Base-by-base conservation (phyloP, 2,888 invertebrate genomes). In the Cyclophora albipunctata region DNA sequence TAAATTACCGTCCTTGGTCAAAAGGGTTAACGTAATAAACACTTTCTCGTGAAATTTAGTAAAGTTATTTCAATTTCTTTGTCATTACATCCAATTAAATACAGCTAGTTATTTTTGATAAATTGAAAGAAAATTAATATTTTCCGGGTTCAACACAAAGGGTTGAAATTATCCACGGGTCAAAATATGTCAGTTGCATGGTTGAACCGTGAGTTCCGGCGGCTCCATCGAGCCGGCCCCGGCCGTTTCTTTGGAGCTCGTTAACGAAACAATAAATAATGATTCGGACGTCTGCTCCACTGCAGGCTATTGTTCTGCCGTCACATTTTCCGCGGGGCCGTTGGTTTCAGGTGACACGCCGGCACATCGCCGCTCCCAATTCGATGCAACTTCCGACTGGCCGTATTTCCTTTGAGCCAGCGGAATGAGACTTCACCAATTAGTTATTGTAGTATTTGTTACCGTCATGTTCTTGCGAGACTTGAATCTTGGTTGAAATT, bases 191-290 rank as follows among this genome's bases (percentile, higher is more conserved):
- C 55, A 61, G 60, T 50, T 62, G 66, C 63, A 66, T 73, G 72
- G 70, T 70, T 73, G 71, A 64, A 66, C 60, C 54, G 45, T 58
- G 50, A 54, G 65, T 64, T 66, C 69, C 66, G 69, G 64, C 50
- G 52, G 59, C 64, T 63, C 71, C 70, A 68, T 64, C 58, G 69
- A 66, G 69, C 68, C 67, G 66, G 71, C 69, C 74, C 73, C 73
- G 70, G 68, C 65, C 70, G 67, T 75, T 79, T 75, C 75, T 78
- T 71, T 74, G 71, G 65, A 69, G 79, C 81, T 84, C 82, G 83
- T 84, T 84, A 84, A 77, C 81, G 81, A 81, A 82, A 85, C 81
- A 82, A 85, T 84, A 84, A 83, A 82, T 82, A 84, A 84, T 83
- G 78, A 81, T 83, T 81, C 76, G 77, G 78, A 76, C 74, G 76